Evolutionary conservation across 1,140 invertebrate species (phyloP), one percentile per base, ranked within the genome.

Genomic region (Anadara kagoshimensis): DNA sequence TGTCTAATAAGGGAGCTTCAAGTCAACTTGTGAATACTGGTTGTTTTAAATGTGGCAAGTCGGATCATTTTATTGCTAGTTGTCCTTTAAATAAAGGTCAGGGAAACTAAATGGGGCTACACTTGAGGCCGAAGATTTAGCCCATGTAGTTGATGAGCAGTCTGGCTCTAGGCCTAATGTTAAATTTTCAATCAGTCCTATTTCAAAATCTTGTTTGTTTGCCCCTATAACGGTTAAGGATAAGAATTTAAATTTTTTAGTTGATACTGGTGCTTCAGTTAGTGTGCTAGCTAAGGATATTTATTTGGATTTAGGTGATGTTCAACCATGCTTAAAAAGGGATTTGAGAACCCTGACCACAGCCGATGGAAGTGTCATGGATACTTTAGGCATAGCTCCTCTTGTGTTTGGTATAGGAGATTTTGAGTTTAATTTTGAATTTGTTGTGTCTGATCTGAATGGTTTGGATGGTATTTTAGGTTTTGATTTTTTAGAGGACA

Each of bases 121-220:
- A 36, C 29, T 36, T 36, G 29, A 36, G 29, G 29, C 29, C 29
- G 29, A 36, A 36, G 29, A 36, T 36, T 36, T 36, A 36, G n/a
- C n/a, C n/a, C n/a, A n/a, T n/a, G n/a, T n/a, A n/a, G n/a, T n/a
- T n/a, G n/a, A n/a, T n/a, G n/a, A n/a, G 29, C 29, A 36, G 29
- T 36, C 29, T 36, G 29, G 29, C 29, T 36, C 29, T 36, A 36
- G 29, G 29, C 29, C 29, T 36, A 36, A 36, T 36, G 29, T 36
- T 36, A 3, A 36, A 36, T 36, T 36, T 36, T 36, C 29, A 36
- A 7, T 36, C 2, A 36, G 29, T 7, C 29, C 29, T 7, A 61
- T 61, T 61, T 61, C 58, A 18, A 36, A 36, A 43, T 36, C 12
- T 61, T 61, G 58, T 22, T 61, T 26, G 58, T 61, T 61, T 44